A percentile compares a stretch with the other conserved stretches of the same genome.
phyloP scores from a whole-genome alignment of 2,888 invertebrate genomes.

The Drosophila nr. medialis region DNA sequence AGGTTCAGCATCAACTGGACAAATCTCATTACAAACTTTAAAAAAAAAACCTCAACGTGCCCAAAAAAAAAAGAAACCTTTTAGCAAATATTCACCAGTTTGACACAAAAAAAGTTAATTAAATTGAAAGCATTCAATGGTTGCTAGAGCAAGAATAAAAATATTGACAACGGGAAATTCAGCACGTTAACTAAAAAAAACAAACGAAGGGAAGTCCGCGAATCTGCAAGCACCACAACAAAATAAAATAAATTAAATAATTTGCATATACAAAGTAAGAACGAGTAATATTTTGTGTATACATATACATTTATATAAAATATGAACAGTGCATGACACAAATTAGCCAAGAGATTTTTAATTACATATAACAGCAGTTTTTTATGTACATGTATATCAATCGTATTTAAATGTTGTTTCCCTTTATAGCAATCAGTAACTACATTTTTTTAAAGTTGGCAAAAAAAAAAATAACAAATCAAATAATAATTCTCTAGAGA shows the following conservation, averaged over 20 bases:
- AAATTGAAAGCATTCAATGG: constrained; percentile 71
- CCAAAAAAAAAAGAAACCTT: constrained; percentile 2
- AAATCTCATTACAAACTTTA: constrained; percentile 35
- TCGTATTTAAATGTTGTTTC: background rate
- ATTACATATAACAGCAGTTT: constrained; percentile 6
- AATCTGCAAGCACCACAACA: constrained; percentile 8
- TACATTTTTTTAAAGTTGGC: constrained; percentile 1
- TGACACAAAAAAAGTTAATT: constrained; percentile 60
- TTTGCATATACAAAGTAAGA: constrained; percentile 1
- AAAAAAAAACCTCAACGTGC: background rate
- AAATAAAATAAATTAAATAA: constrained; percentile 19
- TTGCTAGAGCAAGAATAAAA: constrained; percentile 24
- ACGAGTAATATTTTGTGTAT: background rate
- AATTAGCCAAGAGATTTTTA: constrained; percentile 29
- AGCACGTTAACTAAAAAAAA: constrained; percentile 36
- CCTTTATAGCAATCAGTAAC: background rate
- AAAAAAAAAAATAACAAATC: background rate
- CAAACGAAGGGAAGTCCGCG: constrained; percentile 7
- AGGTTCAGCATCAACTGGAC: constrained; percentile 38
- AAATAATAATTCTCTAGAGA: background rate
- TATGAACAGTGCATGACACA: constrained; percentile 16
- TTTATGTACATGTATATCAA: constrained; percentile 2
- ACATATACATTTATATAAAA: constrained; percentile 2
- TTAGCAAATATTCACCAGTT: constrained; percentile 24
- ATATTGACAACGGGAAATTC: constrained; percentile 32